Evolutionary conservation across 2,113 vertebrate genomes (phyloP).

Genomic region (Clinocottus analis): DNA sequence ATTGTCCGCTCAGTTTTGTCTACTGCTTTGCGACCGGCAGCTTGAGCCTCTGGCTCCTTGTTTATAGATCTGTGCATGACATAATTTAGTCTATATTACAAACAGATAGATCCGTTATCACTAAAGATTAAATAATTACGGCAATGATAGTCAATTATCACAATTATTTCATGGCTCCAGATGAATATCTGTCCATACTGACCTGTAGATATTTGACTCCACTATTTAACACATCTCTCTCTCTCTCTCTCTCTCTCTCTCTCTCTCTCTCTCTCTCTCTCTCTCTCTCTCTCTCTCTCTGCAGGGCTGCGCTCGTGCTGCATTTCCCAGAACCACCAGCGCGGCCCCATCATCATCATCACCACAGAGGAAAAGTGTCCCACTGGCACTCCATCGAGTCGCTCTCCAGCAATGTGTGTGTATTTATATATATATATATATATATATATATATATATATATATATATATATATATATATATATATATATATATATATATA

Average conservation of each 20-base stretch:
- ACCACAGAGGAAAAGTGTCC: slow-evolving; percentile 56
- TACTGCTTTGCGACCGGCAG: slow-evolving; percentile 41
- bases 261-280: slow-evolving; percentile 43
- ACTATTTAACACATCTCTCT: slow-evolving; percentile 49
- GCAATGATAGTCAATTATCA: slow-evolving; percentile 12
- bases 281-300: slow-evolving; percentile 51
- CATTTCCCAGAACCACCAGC: slow-evolving; percentile 72
- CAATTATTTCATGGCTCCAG: slow-evolving; percentile 14
- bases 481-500: neutral
- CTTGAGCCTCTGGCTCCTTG: slow-evolving; percentile 19
- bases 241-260: slow-evolving; percentile 55
- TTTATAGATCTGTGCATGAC: slow-evolving; percentile 54
- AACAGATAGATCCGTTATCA: slow-evolving; percentile 1
- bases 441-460: neutral
- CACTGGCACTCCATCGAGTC: slow-evolving; percentile 54
- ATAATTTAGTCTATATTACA: slow-evolving; percentile 41
- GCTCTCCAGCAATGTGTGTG: slow-evolving; percentile 15
- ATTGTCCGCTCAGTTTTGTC: slow-evolving; percentile 70
- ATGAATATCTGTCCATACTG: slow-evolving; percentile 19
- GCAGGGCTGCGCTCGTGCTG: slow-evolving; percentile 70
- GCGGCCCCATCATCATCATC: slow-evolving; percentile 50
- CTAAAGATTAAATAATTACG: slow-evolving; percentile 5
- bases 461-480: neutral
- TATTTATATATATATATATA: neutral
- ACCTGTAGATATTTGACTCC: slow-evolving; percentile 52